Base-by-base conservation (phyloP, 2,888 invertebrate genomes). In the Mesoligia furuncula region DNA sequence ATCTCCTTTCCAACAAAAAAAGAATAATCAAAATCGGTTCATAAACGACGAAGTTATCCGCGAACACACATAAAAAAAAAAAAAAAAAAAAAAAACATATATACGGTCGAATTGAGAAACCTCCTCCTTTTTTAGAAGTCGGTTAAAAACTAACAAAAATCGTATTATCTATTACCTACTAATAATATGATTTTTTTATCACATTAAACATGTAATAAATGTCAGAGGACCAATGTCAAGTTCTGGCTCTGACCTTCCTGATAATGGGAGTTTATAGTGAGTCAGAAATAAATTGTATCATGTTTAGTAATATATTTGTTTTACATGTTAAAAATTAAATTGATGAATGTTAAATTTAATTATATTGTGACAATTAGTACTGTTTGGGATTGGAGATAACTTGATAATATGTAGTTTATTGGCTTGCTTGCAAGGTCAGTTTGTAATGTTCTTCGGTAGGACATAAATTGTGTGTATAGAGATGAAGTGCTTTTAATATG, bases 261-360 rank as follows among this genome's bases (percentile, higher is more conserved):
- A 86, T 84, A 86, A 36, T 70, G 75, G 59, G 61, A 65, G 31
- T 79, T 85, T 51, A 79, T 75, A 6, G 57, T 67, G 79, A 78
- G 36, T 75, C 84, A 86, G 65, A 61, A 70, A 65, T 69, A 79
- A 39, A n/a, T 66, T 65, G 20, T 59, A 45, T 66, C 36, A 59
- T 82, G 24, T 42, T 54, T 31, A 39, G 13, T 8, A 39, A 62
- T 54, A 54, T n/a, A 27, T 57, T 59, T 39, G 15, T 42, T 73
- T 9, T 27, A 13, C 20, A 54, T 68, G 45, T 45, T 36, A 57
- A 57, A 57, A 57, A 68, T 36, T 0, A 36, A 61, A n/a, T 61
- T 36, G 3, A 69, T 36, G 15, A 24, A 68, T 68, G 31, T 48
- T 31, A 24, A 36, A 61, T 59, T 54, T 31, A 54, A 66, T 79